Base-by-base conservation (phyloP, 2,113 vertebrate species). In the Odocoileus virginianus region DNA sequence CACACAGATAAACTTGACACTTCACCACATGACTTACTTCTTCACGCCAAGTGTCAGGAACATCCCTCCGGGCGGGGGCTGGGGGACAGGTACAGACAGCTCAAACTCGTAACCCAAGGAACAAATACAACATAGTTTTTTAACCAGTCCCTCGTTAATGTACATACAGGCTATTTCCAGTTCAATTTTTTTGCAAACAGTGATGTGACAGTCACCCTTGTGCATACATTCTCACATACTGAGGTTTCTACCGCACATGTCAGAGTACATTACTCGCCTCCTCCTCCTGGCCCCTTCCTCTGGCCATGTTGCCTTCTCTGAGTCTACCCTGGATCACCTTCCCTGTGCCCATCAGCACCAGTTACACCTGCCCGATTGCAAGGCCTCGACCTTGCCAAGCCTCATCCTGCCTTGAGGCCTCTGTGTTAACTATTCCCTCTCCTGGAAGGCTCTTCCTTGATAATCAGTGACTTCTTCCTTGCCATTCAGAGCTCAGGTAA, bases 281-380 rank as follows among this genome's bases (percentile, higher is more conserved):
- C n/a, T 71, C 67, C n/a, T 40, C n/a, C n/a, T 40, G 67, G 67
- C n/a, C 67, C 33, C n/a, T 40, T 71, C 67, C 67, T 71, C 67
- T 40, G 43, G 13, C 13, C 27, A 55, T 16, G 47, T 2, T 2
- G 0, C 17, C 79, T 13, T 71, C 64, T 78, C 86, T 47, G 52
- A 81, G 19, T 23, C 36, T 55, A 36, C 6, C 9, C 7, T 25
- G 23, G 28, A 45, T 45, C 25, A 28, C 47, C 13, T 16, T 50
- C 7, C 67, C 67, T 40, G 1, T 16, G 57, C 9, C 15, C 28
- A 12, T 11, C 27, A n/a, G 28, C n/a, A 21, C 17, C 23, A 11
- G 30, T 54, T 90, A 30, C 2, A 0, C 27, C 11, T 25, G 30
- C 30, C 8, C 0, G 5, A 36, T 7, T 7, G 2, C 55, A 15